Percentiles rank a stretch among this genome's conserved stretches.
Evolutionary conservation across 1,140 invertebrate species (phyloP).

Genomic region (Microplitis mediator): DNA sequence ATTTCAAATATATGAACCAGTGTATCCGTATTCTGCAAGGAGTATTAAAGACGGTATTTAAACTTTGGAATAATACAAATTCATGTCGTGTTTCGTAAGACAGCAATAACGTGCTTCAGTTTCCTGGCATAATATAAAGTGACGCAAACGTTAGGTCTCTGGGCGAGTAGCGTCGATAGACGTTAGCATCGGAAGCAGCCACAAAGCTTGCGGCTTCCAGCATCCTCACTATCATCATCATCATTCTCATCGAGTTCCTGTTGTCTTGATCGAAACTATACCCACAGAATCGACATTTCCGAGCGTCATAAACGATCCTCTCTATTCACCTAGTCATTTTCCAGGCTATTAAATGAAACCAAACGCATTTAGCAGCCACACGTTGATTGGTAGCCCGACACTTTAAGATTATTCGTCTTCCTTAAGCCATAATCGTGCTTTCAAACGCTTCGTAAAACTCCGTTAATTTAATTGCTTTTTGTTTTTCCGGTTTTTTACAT

Average conservation of each 20-base stretch:
- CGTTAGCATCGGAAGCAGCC: slow-evolving; percentile 23
- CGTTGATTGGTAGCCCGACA: neutral
- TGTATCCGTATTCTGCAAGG: too few species aligned
- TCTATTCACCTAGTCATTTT: too few species aligned
- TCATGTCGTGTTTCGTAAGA: neutral
- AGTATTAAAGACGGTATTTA: too few species aligned
- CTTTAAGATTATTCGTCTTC: neutral
- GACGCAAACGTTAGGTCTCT: neutral
- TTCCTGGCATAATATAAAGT: slow-evolving; percentile 17
- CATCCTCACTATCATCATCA: neutral
- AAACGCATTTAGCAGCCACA: neutral
- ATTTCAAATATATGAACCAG: neutral
- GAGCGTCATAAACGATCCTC: slow-evolving; percentile 34
- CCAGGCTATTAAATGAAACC: too few species aligned
- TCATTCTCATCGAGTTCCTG: neutral
- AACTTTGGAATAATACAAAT: too few species aligned
- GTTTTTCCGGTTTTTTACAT: neutral
- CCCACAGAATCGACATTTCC: slow-evolving; percentile 35
- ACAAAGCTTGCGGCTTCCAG: slow-evolving; percentile 21
- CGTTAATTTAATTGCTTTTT: too few species aligned
- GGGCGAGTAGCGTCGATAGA: slow-evolving; percentile 12
- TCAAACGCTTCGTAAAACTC: neutral
- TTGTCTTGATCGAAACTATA: neutral
- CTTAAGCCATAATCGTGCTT: neutral
- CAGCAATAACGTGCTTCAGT: slow-evolving; percentile 6